Base-by-base conservation (phyloP, 2,888 invertebrate species). In the Amphipyra tragopoginis region DNA sequence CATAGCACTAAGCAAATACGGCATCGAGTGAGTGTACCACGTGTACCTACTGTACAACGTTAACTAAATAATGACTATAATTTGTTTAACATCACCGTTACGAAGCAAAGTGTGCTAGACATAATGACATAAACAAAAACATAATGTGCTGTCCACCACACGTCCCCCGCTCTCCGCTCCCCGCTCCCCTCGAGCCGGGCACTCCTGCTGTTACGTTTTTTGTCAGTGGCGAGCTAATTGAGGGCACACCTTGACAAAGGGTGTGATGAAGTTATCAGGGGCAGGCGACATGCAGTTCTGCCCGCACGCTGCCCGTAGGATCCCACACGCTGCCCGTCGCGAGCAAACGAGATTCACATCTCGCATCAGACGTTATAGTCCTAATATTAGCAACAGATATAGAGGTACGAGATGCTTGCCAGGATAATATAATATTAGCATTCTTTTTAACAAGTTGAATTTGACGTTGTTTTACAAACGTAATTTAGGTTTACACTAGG, bases 181-280 rank as follows among this genome's bases (percentile, higher is more conserved):
- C n/a, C 29, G 45, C 13, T n/a, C 3, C 6, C 13, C 8, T 0
- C 5, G 21, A 21, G 21, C 21, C 21, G 1, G 21, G 3, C 21
- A 13, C 13, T 45, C 36, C 40, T 50, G 65, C 72, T 52, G 43
- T n/a, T 39, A n/a, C 13, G 14, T 14, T 14, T 39, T 48, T 43
- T 50, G n/a, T 36, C 3, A 34, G 33, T 2, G 15, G 15, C 11
- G 21, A 3, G 70, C 21, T 53, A 42, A 34, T 34, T 42, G 29
- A 29, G 10, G 33, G 51, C n/a, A 39, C 64, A 63, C 39, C 47
- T 55, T 51, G 65, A 39, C 34, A 10, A 26, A n/a, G 52, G 26
- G 50, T n/a, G n/a, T 11, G 55, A n/a, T 42, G 36, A 7, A 40
- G 52, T 40, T 21, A 11, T 21, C 51, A 39, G 42, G 33, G 38